Evolutionary conservation across 2,797 vertebrate species (phyloP).

Genomic region (Perodicticus potto): DNA sequence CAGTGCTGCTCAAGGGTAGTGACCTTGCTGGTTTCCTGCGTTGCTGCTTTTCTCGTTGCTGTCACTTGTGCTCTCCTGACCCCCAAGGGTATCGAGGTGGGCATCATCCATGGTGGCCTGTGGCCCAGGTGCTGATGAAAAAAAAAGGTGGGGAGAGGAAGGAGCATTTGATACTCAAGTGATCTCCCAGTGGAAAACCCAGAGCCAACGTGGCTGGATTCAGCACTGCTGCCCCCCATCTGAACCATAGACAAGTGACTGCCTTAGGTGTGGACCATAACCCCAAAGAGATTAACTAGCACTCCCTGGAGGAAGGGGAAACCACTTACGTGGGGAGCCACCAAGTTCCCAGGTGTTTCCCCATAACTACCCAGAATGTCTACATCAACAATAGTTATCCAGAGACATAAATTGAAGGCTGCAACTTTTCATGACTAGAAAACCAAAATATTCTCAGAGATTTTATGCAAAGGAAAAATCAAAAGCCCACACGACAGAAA

Average conservation of each 20-base stretch:
- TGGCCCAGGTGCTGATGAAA: conserved; percentile 65
- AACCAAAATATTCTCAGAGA: not conserved
- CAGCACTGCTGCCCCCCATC: not conserved
- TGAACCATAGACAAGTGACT: not conserved
- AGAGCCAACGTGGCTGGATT: not conserved
- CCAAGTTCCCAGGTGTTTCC: not conserved
- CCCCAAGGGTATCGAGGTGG: not conserved
- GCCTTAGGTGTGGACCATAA: not conserved
- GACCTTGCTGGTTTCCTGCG: conserved; percentile 60
- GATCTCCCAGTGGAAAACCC: not conserved
- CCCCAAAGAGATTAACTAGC: not conserved
- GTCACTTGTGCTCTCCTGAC: conserved; percentile 24
- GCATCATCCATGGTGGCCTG: conserved; percentile 58
- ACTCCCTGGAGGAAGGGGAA: not conserved
- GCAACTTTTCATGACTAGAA: not conserved
- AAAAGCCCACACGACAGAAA: not conserved
- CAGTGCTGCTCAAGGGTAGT: conserved; percentile 32
- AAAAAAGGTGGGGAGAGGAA: not conserved
- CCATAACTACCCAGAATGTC: not conserved
- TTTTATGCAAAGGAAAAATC: not conserved
- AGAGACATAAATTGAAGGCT: conserved; percentile 5
- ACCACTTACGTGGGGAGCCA: not conserved
- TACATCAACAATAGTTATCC: not conserved
- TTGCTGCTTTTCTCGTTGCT: conserved; percentile 15
- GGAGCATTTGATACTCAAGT: conserved; percentile 53